Percentiles rank a stretch among this genome's conserved stretches.
Conservation (phyloP, 2,113 vertebrate genomes). For the Gnathonemus echidnorhynchus region DNA sequence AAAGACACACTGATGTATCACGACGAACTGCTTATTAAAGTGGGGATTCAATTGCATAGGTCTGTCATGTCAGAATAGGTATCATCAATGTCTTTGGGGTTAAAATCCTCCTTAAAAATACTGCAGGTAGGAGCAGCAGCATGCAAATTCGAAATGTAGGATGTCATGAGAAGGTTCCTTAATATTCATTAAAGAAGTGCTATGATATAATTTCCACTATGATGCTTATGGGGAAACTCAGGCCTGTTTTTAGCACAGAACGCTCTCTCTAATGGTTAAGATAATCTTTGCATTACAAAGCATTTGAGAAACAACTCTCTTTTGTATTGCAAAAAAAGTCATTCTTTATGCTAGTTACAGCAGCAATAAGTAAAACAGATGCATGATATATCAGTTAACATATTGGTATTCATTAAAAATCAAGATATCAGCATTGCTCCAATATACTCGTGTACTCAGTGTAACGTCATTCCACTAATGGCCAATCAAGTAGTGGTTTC, state of each 20-base stretch:
- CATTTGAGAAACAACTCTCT: too few relatives aligned
- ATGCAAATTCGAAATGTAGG: too few relatives aligned
- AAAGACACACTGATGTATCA: background rate
- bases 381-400: background rate
- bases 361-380: background rate
- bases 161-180: background rate
- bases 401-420: background rate
- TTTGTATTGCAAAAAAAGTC: too few relatives aligned
- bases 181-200: background rate
- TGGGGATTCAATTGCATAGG: background rate
- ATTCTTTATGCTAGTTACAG: too few relatives aligned
- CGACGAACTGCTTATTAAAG: background rate
- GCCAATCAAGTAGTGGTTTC: background rate
- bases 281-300: too few relatives aligned
- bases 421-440: background rate
- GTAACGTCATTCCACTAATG: too few relatives aligned
- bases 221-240: background rate
- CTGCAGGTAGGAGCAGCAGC: too few relatives aligned
- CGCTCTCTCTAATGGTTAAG: too few relatives aligned
- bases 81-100: too few relatives aligned
- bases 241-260: background rate
- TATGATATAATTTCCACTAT: background rate
- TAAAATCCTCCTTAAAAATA: too few relatives aligned
- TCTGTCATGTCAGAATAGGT: too few relatives aligned
- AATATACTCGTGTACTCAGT: background rate